Evolutionary conservation across 2,888 invertebrate species (phyloP).

Genomic region (Plebejus argus): DNA sequence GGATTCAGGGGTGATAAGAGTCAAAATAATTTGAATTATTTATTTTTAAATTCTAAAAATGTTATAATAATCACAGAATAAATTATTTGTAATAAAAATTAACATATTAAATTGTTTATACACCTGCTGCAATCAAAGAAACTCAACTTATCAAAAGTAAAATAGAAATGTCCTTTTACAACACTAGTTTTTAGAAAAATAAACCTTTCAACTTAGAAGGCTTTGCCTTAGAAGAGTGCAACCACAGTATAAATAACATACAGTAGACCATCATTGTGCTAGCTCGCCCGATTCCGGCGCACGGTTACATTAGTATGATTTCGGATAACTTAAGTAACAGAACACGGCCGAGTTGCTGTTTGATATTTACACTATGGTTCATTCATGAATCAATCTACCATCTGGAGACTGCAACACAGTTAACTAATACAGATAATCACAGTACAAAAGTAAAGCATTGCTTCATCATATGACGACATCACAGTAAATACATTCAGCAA

Average conservation of each 20-base stretch:
- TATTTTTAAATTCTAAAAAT: conserved; percentile 39
- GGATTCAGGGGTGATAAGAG: background rate
- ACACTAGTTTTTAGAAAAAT: conserved; percentile 50
- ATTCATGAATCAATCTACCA: conserved; percentile 40
- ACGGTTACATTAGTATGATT: too few relatives aligned
- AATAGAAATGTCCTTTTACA: conserved; percentile 42
- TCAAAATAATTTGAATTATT: conserved; percentile 13
- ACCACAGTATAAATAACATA: conserved; percentile 17
- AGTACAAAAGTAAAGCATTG: conserved; percentile 79
- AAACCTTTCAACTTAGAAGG: conserved; percentile 59
- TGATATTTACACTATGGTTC: background rate
- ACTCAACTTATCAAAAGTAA: conserved; percentile 38
- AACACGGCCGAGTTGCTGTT: background rate
- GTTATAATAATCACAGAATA: conserved; percentile 68
- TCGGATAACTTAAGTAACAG: background rate
- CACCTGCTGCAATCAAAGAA: conserved; percentile 41
- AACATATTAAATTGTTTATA: conserved; percentile 52
- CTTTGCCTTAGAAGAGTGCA: conserved; percentile 51
- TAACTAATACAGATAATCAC: conserved; percentile 72
- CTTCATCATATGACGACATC: conserved; percentile 74
- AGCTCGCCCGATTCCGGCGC: too few relatives aligned
- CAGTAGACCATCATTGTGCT: background rate
- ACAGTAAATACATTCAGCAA: conserved; percentile 71
- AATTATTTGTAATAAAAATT: conserved; percentile 66
- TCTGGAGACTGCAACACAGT: conserved; percentile 55